phyloP scores from a whole-genome alignment of 2,797 vertebrate species.

The Schizothorax lantsangensis region DNA sequence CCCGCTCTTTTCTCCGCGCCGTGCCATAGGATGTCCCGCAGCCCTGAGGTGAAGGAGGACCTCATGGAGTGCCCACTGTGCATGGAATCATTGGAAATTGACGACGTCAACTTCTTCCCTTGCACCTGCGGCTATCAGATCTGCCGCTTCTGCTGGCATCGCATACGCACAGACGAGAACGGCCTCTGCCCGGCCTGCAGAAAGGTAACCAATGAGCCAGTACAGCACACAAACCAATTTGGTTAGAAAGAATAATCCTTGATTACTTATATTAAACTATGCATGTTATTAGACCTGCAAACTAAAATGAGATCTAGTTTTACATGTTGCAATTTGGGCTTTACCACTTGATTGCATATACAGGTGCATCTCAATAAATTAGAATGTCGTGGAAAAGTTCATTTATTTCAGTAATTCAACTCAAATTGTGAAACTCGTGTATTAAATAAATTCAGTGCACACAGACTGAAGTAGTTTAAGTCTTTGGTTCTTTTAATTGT shows the following conservation, averaged over 20 bases:
- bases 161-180: constrained; percentile 92
- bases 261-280: not conserved
- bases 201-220: constrained; percentile 77
- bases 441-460: too few species aligned
- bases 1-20: not conserved
- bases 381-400: too few species aligned
- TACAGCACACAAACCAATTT: not conserved
- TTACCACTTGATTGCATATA: not conserved
- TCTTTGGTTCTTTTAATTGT: too few species aligned
- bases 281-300: not conserved
- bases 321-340: not conserved
- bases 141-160: constrained; percentile 93
- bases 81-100: constrained; percentile 91
- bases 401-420: too few species aligned
- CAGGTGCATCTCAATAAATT: too few species aligned
- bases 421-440: too few species aligned
- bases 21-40: constrained; percentile 83
- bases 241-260: not conserved
- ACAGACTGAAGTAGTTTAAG: too few species aligned
- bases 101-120: constrained; percentile 93
- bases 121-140: constrained; percentile 95
- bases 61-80: constrained; percentile 93
- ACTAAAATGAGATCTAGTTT: not conserved
- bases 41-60: constrained; percentile 88
- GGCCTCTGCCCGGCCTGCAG: constrained; percentile 93